These are phyloP conservation scores for Neotoma lepida DNA, from an alignment of 2,113 vertebrate genomes.

Conservation along the genomic window DNA sequence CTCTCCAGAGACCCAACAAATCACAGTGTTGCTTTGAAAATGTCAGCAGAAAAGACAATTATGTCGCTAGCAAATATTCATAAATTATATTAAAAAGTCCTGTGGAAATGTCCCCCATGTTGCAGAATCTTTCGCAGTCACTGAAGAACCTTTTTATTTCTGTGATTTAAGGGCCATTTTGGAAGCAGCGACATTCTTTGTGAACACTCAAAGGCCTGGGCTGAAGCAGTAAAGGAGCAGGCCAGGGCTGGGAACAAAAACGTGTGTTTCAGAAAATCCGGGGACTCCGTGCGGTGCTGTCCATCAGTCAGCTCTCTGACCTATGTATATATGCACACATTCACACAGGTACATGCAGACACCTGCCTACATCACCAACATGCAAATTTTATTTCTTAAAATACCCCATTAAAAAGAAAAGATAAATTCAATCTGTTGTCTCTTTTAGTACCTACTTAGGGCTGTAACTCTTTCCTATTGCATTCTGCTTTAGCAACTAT, in stretches of 20 bases:
- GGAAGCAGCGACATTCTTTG: constrained; percentile 68
- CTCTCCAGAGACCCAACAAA: constrained; percentile 93
- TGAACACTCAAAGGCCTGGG: constrained; percentile 65
- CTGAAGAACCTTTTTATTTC: constrained; percentile 80
- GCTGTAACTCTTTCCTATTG: constrained; percentile 64
- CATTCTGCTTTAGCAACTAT: constrained; percentile 73
- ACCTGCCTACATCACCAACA: background rate
- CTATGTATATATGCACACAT: background rate
- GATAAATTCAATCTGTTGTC: constrained; percentile 60
- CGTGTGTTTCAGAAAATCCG: constrained; percentile 52
- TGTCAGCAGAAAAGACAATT: constrained; percentile 97
- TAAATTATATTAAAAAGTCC: constrained; percentile 91
- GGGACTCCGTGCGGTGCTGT: background rate
- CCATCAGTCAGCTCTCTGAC: no score
- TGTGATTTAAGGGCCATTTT: constrained; percentile 82
- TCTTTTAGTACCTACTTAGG: constrained; percentile 49
- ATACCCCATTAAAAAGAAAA: constrained; percentile 60
- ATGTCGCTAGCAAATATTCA: constrained; percentile 90
- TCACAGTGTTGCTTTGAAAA: constrained; percentile 94
- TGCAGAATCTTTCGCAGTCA: constrained; percentile 83
- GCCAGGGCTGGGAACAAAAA: constrained; percentile 55
- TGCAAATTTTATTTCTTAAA: constrained; percentile 66
- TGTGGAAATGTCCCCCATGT: constrained; percentile 86
- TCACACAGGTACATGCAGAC: background rate
- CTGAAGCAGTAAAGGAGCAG: background rate